Base-by-base conservation (phyloP, 1,140 invertebrate genomes). In the Drosophila setifemur region DNA sequence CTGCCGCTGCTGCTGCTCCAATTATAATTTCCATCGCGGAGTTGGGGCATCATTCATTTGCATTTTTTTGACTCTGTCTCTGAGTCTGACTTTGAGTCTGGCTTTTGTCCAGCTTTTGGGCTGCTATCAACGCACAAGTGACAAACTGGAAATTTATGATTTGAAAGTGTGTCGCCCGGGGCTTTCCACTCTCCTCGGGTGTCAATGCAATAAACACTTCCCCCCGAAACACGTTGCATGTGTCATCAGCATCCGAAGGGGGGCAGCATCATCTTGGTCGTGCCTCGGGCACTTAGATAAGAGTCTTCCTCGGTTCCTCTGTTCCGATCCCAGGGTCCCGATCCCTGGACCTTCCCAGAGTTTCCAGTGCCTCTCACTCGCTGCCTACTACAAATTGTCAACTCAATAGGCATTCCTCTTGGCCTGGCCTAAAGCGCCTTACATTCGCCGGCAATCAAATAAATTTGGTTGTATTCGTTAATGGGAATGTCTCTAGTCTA, bases 111-210 rank as follows among this genome's bases (percentile, higher is more conserved):
- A 37, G 31, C 45, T 52, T n/a, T n/a, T 49, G 35, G 16, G 12
- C 53, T 67, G 61, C 50, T 85, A 85, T 85, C 79, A 86, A 64
- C 47, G 47, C 39, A 58, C 70, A 85, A 85, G 79, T 85, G 79
- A 85, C 81, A 85, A 85, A 86, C 74, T 86, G 39, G 42, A 85
- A 86, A 85, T 85, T 85, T 85, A 85, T 85, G 79, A 81, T 86
- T 85, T 75, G 60, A 85, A 85, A 85, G 81, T 79, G 71, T 75
- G 75, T 77, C 81, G 79, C 35, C 28, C 42, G 33, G 1, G 33
- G 39, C 45, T 44, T 52, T 50, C 42, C 68, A 40, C 74, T 74
- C 60, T 40, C 18, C 42, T 35, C 43, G 40, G 82, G 79, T 85
- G 79, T 85, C 70, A 85, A 85, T 79, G 79, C 75, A 85, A 85